phyloP scores from a whole-genome alignment of 2,113 vertebrate species.

The Mormyrus iriodes region DNA sequence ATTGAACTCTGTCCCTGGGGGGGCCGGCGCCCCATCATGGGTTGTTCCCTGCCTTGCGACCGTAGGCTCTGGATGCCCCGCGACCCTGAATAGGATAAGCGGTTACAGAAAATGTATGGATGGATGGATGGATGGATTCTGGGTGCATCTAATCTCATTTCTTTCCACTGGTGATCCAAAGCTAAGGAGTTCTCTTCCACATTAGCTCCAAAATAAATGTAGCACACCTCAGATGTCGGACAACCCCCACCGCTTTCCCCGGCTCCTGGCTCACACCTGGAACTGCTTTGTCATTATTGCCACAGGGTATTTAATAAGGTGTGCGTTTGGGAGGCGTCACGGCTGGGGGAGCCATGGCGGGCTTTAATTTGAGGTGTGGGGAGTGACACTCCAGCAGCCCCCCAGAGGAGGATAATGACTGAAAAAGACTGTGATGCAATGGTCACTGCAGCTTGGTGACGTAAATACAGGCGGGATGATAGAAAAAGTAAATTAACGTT shows the following conservation, averaged over 20 bases:
- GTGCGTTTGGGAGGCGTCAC: not conserved
- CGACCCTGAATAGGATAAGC: no score
- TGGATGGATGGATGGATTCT: no score
- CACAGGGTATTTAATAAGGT: not conserved
- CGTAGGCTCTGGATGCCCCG: no score
- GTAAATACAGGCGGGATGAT: not conserved
- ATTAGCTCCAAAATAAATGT: not conserved
- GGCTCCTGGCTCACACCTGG: not conserved
- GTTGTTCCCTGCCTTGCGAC: no score
- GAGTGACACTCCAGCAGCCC: not conserved
- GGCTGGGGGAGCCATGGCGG: not conserved
- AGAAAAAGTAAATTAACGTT: not conserved
- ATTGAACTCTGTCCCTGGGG: not conserved
- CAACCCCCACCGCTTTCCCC: not conserved
- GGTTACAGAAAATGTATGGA: no score
- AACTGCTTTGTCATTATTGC: constrained; percentile 1
- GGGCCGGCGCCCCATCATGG: no score
- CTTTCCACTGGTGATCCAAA: not conserved
- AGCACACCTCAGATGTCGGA: not conserved
- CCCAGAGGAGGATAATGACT: not conserved
- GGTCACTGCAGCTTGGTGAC: not conserved
- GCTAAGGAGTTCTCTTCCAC: not conserved
- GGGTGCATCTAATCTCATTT: not conserved
- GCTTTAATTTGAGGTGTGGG: not conserved
- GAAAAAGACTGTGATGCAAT: not conserved